Percentiles rank a stretch among this genome's conserved stretches.
Conservation (phyloP, 2,113 vertebrate genomes). For the Heterotilapia buettikoferi region DNA sequence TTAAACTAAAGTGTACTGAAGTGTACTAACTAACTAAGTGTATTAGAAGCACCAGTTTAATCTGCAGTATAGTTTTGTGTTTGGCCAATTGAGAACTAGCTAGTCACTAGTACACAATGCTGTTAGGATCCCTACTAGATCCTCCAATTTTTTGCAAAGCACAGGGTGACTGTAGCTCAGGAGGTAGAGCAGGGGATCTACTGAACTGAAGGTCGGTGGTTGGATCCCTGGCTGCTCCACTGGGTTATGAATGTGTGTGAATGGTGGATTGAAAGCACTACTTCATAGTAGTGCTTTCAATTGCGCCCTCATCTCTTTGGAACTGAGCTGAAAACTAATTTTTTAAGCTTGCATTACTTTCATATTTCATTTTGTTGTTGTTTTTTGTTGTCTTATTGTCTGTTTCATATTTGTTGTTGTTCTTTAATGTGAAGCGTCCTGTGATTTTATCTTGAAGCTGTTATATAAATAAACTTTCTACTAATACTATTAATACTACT, state of each 20-base stretch:
- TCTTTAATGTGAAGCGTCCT: neutral
- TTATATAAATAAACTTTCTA: too few species aligned
- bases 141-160: rapidly evolving
- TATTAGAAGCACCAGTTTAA: neutral
- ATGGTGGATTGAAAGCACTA: neutral
- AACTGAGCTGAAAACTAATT: rapidly evolving
- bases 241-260: neutral
- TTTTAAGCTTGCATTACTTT: neutral
- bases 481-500: too few species aligned
- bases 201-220: neutral
- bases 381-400: rapidly evolving
- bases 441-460: neutral
- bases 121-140: neutral
- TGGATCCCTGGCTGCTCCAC: neutral
- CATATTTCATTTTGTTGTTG: neutral
- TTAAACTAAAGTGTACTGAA: neutral
- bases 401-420: neutral
- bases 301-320: neutral
- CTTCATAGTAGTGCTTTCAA: neutral
- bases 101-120: neutral
- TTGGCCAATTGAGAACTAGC: neutral
- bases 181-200: neutral
- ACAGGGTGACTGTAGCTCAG: neutral
- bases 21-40: neutral
- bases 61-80: neutral